Base-by-base conservation (phyloP, 2,888 invertebrate species). In the Mesorhabditis spiculigera region DNA sequence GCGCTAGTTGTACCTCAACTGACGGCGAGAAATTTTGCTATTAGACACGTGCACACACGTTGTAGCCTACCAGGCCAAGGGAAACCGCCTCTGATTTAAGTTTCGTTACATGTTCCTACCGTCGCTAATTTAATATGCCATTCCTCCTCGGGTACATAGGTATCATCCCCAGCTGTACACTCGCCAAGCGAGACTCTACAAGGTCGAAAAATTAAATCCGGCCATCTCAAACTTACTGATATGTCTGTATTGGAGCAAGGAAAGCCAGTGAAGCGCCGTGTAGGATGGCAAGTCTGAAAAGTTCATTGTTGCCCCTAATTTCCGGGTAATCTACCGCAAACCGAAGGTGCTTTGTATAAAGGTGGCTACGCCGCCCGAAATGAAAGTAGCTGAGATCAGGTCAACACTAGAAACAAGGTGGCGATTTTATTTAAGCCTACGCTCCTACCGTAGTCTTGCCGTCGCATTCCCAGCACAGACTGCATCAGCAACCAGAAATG, bases 1-100 rank as follows among this genome's bases (percentile, higher is more conserved):
- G 28, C 28, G 28, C 28, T 28, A 28, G 28, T 28, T 28, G 28
- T 28, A 28, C 28, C 28, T 28, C 28, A 85, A 78, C 83, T 83
- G n/a, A n/a, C 58, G n/a, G n/a, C 58, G n/a, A 50, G 28, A 28
- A 28, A 28, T 28, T 28, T 28, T 28, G 28, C 28, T 28, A 28
- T 28, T 28, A 28, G 28, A 28, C 28, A 28, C 28, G 28, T 3
- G 28, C 28, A 28, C 28, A 3, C 28, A 28, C 28, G 28, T 28
- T 28, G 28, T 28, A 28, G 28, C 3, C 28, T 28, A 28, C 28
- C 28, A 28, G 28, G 28, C 28, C 28, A 28, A 28, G 28, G 28
- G 28, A 28, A 28, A 28, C 1, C 28, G 28, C 28, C 28, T 28
- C 28, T 1, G 28, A 28, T 28, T 50, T 50, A 13, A 3, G 3